phyloP scores from a whole-genome alignment of 2,888 invertebrate genomes.

The Trisateles emortualis region DNA sequence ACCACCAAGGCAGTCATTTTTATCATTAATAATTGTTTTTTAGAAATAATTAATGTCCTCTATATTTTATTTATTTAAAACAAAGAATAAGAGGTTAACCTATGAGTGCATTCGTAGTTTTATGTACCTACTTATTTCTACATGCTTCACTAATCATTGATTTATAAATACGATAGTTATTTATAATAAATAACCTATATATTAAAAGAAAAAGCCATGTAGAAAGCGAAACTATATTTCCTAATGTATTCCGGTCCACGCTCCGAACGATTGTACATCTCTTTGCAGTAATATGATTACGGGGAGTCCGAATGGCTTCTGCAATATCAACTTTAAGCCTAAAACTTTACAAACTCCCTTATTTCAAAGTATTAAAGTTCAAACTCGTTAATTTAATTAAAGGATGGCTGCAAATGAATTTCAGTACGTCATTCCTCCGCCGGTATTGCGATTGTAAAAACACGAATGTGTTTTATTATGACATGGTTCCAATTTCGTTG shows the following conservation, averaged over 20 bases:
- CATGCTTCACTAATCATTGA: conserved; percentile 4
- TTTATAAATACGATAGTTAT: conserved; percentile 3
- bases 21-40: no score
- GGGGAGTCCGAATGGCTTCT: conserved; percentile 57
- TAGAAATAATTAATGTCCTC: no score
- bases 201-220: conserved; percentile 32
- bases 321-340: conserved; percentile 28
- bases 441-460: conserved; percentile 53
- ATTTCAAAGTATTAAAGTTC: conserved; percentile 37
- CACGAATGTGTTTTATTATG: conserved; percentile 54
- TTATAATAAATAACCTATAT: conserved; percentile 6
- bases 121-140: no score
- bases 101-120: no score
- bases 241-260: conserved; percentile 42
- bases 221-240: conserved; percentile 49
- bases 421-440: conserved; percentile 48
- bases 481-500: conserved; percentile 62
- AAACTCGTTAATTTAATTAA: conserved; percentile 42
- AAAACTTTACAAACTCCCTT: conserved; percentile 37
- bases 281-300: conserved; percentile 66
- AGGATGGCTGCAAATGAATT: conserved; percentile 47
- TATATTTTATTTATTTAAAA: no score
- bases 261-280: conserved; percentile 44
- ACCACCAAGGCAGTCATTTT: no score
- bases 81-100: no score